Percentiles rank a stretch among this genome's conserved stretches.
Conservation (phyloP, 2,888 invertebrate genomes). For the Macaria notata region DNA sequence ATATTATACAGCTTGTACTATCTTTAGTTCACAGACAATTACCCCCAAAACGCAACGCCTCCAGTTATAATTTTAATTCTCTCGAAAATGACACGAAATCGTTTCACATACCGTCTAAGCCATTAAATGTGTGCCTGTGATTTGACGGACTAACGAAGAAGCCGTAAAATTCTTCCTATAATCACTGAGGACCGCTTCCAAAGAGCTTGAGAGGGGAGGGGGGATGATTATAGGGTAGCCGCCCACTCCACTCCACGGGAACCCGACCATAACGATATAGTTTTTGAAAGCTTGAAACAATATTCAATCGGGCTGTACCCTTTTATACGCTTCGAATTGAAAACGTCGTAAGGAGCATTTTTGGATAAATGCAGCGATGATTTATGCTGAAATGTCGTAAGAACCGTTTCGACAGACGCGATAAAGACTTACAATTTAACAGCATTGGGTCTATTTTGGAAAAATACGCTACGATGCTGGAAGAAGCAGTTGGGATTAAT, state of each 20-base stretch:
- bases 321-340: slow-evolving; percentile 22
- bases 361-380: too few species aligned
- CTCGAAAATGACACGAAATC: slow-evolving; percentile 70
- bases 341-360: slow-evolving; percentile 7
- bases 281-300: slow-evolving; percentile 50
- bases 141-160: slow-evolving; percentile 76
- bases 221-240: slow-evolving; percentile 74
- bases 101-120: slow-evolving; percentile 55
- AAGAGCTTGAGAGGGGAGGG: slow-evolving; percentile 44
- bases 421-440: too few species aligned
- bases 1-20: background rate
- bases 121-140: slow-evolving; percentile 69
- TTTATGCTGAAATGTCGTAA: too few species aligned
- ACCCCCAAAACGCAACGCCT: slow-evolving; percentile 47
- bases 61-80: slow-evolving; percentile 44
- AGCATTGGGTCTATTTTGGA: too few species aligned
- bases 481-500: background rate
- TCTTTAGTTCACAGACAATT: slow-evolving; percentile 61
- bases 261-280: slow-evolving; percentile 44
- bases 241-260: slow-evolving; percentile 62
- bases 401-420: too few species aligned
- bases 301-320: slow-evolving; percentile 39
- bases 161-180: slow-evolving; percentile 73
- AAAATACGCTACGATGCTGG: too few species aligned
- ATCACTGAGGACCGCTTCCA: slow-evolving; percentile 64